A percentile compares a stretch with the other conserved stretches of the same genome.
Conservation (phyloP, 2,888 invertebrate species). For the Desoria tigrina region DNA sequence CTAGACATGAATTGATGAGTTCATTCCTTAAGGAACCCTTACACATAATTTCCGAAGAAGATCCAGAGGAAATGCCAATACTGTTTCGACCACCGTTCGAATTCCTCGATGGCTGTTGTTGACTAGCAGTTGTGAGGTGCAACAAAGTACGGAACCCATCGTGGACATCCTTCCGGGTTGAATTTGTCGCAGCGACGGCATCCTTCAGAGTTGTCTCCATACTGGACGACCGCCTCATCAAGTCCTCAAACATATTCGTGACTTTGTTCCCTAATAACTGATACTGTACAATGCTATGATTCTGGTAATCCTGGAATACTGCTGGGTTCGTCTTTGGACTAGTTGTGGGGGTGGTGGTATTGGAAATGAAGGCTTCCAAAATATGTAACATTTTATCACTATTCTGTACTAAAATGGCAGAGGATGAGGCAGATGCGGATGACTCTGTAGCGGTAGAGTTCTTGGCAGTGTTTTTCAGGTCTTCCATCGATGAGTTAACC, state of each 20-base stretch:
- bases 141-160: slow-evolving; percentile 23
- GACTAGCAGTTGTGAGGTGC: slow-evolving; percentile 11
- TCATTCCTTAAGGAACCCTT: slow-evolving; percentile 1
- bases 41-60: slow-evolving; percentile 41
- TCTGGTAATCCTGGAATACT: neutral
- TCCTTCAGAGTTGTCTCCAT: slow-evolving; percentile 60
- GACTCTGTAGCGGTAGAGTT: neutral
- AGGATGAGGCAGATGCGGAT: neutral
- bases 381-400: slow-evolving; percentile 20
- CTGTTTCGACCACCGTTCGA: neutral
- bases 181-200: slow-evolving; percentile 61
- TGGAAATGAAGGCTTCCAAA: slow-evolving; percentile 15
- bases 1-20: too few relatives aligned
- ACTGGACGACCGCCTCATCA: slow-evolving; percentile 62
- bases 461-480: neutral
- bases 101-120: neutral
- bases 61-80: neutral
- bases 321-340: neutral
- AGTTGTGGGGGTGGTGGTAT: neutral
- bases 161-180: slow-evolving; percentile 57
- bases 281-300: slow-evolving; percentile 13
- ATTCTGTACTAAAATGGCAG: slow-evolving; percentile 6
- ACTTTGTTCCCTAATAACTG: slow-evolving; percentile 55
- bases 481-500: slow-evolving; percentile 13
- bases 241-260: slow-evolving; percentile 66